Base-by-base conservation (phyloP, 2,888 invertebrate genomes). In the Cantharis rustica region DNA sequence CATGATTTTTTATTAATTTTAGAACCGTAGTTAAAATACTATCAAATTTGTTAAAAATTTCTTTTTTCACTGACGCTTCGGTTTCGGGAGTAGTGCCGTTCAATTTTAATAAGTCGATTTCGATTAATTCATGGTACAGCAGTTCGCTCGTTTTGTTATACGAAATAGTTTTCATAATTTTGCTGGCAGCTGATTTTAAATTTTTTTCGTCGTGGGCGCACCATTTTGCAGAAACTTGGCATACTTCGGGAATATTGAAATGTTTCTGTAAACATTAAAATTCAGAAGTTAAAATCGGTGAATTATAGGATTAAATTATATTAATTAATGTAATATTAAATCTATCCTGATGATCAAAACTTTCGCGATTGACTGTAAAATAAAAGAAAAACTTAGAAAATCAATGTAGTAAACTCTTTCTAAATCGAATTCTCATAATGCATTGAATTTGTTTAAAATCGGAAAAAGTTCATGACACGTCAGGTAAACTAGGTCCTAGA, bases 191-290 rank as follows among this genome's bases (percentile, higher is more conserved):
- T 82, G 90, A 92, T 17, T 93, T 91, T 11, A 93, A 85, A 80
- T 94, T 93, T 47, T 91, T 89, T 79, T 91, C 91, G 78, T 93
- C 93, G 82, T 93, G 91, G 71, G 92, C 91, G 86, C 95, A 95
- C 93, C 93, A 95, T 82, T 92, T 91, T 10, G 95, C 95, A 0
- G 96, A 96, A 81, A 93, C 88, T 75, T 93, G 91, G 96, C 96
- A 97, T 79, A 94, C 89, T 81, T 93, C 91, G 10, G 93, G 92
- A 82, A 93, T 93, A 72, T 94, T 92, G n/a, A 93, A 92, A 85
- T 95, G 95, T 9, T 93, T 90, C 91, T 94, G 85, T 3, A 91
- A 85, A 75, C 23, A 27, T 10, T 27, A 27, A 10, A 27, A 10
- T 27, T 27, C 26, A 27, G 10, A 10, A 10, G 10, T 10, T 27